A percentile compares a stretch with the other conserved stretches of the same genome.
Evolutionary conservation across 1,140 invertebrate species (phyloP).

Genomic region (Aphelinus atriplicis): DNA sequence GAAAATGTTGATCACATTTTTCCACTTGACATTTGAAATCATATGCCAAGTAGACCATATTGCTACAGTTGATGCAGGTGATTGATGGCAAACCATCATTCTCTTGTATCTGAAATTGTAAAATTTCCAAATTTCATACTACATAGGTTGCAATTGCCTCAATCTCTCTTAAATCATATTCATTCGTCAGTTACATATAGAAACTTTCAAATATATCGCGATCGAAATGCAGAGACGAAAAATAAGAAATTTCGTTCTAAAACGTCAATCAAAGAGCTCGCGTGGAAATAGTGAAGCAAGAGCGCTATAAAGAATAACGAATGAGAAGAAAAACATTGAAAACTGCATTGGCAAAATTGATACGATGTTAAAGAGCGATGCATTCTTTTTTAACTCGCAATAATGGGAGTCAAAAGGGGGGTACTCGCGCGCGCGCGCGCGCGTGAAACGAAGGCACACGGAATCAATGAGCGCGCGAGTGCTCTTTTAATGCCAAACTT

Average conservation of each 20-base stretch:
- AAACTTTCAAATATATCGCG: no score
- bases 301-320: no score
- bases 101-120: slow-evolving; percentile 55
- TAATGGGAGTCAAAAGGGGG: no score
- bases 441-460: background rate
- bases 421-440: no score
- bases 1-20: slow-evolving; percentile 50
- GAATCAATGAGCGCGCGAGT: background rate
- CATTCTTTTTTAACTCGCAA: no score
- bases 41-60: slow-evolving; percentile 58
- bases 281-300: no score
- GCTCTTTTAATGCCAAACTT: slow-evolving; percentile 31
- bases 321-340: no score
- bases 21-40: slow-evolving; percentile 64
- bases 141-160: no score
- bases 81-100: slow-evolving; percentile 61
- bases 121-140: background rate
- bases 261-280: background rate
- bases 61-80: slow-evolving; percentile 60
- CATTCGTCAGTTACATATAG: no score
- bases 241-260: background rate
- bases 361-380: no score
- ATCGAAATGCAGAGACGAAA: background rate
- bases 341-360: no score
- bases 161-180: no score